Conservation (phyloP, 64 coral and sea anemone species). For the Stylophora pistillata region DNA sequence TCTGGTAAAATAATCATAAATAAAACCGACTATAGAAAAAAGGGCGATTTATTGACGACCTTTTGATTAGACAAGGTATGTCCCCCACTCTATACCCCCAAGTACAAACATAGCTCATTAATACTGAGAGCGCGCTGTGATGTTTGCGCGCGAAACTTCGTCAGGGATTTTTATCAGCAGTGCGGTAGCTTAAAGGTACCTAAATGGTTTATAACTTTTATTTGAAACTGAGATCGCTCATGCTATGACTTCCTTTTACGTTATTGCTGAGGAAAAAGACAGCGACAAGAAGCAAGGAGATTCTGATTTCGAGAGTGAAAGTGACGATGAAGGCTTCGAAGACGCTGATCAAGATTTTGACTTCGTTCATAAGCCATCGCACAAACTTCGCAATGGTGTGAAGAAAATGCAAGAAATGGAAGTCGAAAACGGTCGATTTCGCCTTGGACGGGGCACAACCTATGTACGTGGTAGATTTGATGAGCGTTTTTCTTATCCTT, state of each 20-base stretch:
- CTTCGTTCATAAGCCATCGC: background rate
- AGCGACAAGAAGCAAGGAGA: background rate
- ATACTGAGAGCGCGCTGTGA: too few species aligned
- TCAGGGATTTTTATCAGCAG: too few species aligned
- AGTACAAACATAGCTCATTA: too few species aligned
- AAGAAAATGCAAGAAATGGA: background rate
- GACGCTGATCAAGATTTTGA: conserved; percentile 15
- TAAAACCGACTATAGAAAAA: too few species aligned
- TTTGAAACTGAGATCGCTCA: background rate
- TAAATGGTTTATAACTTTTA: too few species aligned
- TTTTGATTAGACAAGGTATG: too few species aligned
- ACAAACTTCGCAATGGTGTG: conserved; percentile 1
- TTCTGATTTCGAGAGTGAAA: conserved; percentile 5
- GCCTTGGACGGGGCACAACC: background rate
- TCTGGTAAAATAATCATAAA: too few species aligned
- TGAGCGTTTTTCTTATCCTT: background rate
- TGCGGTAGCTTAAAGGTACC: too few species aligned
- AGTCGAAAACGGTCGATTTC: background rate
- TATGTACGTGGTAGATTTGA: background rate
- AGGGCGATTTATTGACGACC: too few species aligned
- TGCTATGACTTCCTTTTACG: background rate
- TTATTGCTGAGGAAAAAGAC: background rate
- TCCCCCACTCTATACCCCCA: too few species aligned
- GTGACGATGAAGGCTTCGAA: conserved; percentile 9
- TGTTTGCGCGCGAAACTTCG: too few species aligned